Base-by-base conservation (phyloP, 1,140 invertebrate species). In the Amyelois transitella region DNA sequence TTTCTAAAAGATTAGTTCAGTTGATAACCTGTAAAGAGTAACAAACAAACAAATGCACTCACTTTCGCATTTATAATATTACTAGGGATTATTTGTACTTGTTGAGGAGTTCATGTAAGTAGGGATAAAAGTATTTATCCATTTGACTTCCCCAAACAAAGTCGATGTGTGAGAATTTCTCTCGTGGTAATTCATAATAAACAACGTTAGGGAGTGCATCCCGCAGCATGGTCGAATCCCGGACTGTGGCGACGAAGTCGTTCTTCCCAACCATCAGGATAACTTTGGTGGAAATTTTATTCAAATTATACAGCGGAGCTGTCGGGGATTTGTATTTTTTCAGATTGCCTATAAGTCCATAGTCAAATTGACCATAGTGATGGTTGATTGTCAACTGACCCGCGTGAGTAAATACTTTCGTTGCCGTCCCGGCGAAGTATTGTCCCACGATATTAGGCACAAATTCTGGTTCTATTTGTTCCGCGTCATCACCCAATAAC, bases 381-480 rank as follows among this genome's bases (percentile, higher is more conserved):
- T n/a, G n/a, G n/a, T 86, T n/a, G n/a, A n/a, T 89, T 80, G 90
- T 90, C 0, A 88, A 91, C 67, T 93, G 94, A 0, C 89, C 90
- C 57, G 90, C 92, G 72, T 94, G 92, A 18, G 92, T 53, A 0
- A 94, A 64, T 50, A 93, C 94, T 76, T 92, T 91, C 1, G 90
- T 91, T 1, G 94, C 95, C 1, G 70, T 65, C 0, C 54, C 57
- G 3, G 69, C 72, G 43, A n/a, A n/a, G n/a, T 69, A 72, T 51
- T 75, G 63, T n/a, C 77, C 77, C 19, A 58, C 61, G 0, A 77
- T 22, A 12, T 54, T 21, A n/a, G 69, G 74, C 1, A 73, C 28
- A 0, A 72, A 38, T 38, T 38, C 2, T 2, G 32, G 32, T 10
- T 17, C 64, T 64, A 18, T 63, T 19, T 28, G 55, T 60, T 47